A percentile compares a stretch with the other conserved stretches of the same genome.
Evolutionary conservation across 2,888 invertebrate species (phyloP).

Genomic region (Nysson spinosus): DNA sequence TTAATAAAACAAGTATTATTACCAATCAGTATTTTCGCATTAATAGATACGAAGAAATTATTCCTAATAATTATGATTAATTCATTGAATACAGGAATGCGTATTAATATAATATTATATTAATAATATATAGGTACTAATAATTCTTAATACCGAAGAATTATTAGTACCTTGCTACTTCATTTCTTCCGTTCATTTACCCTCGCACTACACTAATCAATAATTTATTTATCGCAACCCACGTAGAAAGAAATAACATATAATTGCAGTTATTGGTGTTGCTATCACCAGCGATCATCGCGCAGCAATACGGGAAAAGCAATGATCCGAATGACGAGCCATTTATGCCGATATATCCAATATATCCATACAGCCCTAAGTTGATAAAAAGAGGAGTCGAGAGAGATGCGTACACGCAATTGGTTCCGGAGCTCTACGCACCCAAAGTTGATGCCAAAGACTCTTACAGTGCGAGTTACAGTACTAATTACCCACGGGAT

Average conservation of each 20-base stretch:
- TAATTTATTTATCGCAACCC: no score
- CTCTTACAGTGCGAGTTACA: conserved; percentile 62
- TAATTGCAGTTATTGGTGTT: conserved; percentile 67
- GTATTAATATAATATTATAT: no score
- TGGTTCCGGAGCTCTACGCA: conserved; percentile 67
- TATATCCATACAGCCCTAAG: conserved; percentile 72
- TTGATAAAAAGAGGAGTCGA: conserved; percentile 72
- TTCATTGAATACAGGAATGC: no score
- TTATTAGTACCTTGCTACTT: no score
- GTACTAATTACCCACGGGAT: conserved; percentile 60
- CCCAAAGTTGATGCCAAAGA: conserved; percentile 69
- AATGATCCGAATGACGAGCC: conserved; percentile 71
- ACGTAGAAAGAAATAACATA: background rate
- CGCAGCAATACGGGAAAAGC: conserved; percentile 57
- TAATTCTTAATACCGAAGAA: no score
- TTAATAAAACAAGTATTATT: no score
- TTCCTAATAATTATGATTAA: no score
- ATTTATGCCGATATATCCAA: conserved; percentile 72
- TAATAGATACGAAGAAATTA: no score
- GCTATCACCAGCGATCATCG: conserved; percentile 62
- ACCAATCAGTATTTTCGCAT: no score
- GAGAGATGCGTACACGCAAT: conserved; percentile 53
- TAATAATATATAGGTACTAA: no score
- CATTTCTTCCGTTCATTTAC: no score
- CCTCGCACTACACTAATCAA: no score